Base-by-base conservation (phyloP, 2,113 vertebrate species). In the Gallinago undulata region DNA sequence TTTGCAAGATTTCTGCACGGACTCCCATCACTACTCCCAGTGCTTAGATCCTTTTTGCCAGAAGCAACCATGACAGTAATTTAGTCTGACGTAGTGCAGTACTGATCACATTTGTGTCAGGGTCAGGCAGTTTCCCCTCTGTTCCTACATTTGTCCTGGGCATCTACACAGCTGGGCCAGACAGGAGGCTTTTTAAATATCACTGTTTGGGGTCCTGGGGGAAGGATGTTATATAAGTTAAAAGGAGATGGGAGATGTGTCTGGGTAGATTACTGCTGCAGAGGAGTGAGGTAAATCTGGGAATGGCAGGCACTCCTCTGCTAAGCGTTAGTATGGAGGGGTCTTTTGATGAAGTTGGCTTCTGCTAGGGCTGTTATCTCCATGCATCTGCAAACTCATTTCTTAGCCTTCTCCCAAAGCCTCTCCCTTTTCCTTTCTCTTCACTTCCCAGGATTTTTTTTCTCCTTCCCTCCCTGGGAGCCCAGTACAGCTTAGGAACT, bases 31-130 rank as follows among this genome's bases (percentile, higher is more conserved):
- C 8, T 56, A 47, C n/a, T 21, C 48, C 64, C 14, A 10, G 53
- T 50, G 35, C 67, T 75, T 72, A 69, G 53, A 75, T 84, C n/a
- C 35, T 63, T 39, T 31, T 19, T 31, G 56, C 76, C 70, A 87
- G 39, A 81, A 84, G 30, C 17, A 63, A 39, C 74, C 30, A 11
- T 8, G 9, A 21, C 81, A 85, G 17, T 87, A 11, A 63, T 84
- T 50, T 63, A 67, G 23, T 63, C 80, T 72, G 66, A 75, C 4
- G 7, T 30, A n/a, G 51, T n/a, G 69, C 51, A 84, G 76, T 47
- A 79, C 56, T 0, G 3, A 33, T 43, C 35, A 27, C 28, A 1
- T 45, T 41, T 13, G 2, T 41, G 4, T 7, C 3, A 6, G 55
- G 41, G 41, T 74, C 50, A 41, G 31, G n/a, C 41, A 60, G 30